Evolutionary conservation across 2,888 invertebrate species (phyloP), one percentile per base, ranked within the genome.

Genomic region (Chrysolina oricalcia): DNA sequence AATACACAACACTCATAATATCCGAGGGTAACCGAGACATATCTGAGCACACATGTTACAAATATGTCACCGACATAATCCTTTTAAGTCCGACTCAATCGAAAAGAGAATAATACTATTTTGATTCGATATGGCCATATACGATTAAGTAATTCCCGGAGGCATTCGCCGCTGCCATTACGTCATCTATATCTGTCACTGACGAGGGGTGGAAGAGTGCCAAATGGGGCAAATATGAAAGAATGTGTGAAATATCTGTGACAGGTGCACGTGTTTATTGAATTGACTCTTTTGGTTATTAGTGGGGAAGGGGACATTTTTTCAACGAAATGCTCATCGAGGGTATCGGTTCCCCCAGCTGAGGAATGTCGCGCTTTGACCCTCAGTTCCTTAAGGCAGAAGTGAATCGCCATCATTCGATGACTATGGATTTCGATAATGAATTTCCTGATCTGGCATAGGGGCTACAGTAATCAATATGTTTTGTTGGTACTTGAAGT

Each of bases 201-300:
- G 67, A 40, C 50, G 67, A 40, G 67, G 67, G 48, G 68, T 15
- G 11, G 27, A 53, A 27, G 53, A 64, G 46, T 53, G 56, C 46
- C 56, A 48, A 67, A 72, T 64, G 72, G 71, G 62, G 66, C 48
- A 72, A 53, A 76, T 75, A 72, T 72, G 78, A 75, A 77, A 73
- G 77, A 79, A 79, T 79, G 78, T 79, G 78, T 75, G 78, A 79
- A 79, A 79, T 79, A 77, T 74, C 70, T 73, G 69, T 77, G 78
- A 79, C 75, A 77, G 75, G 78, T 77, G 77, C 78, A 79, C 77
- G 73, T 79, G 78, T 79, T 78, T 75, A 76, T 75, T 76, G 71
- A 73, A 75, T 78, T 76, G 76, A 74, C 74, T 78, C 72, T 70
- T 73, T 70, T 65, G 66, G 73, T 75, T 75, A 75, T 75, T 69